Base-by-base conservation (phyloP, 2,113 vertebrate species). In the Ardeotis arabs region DNA sequence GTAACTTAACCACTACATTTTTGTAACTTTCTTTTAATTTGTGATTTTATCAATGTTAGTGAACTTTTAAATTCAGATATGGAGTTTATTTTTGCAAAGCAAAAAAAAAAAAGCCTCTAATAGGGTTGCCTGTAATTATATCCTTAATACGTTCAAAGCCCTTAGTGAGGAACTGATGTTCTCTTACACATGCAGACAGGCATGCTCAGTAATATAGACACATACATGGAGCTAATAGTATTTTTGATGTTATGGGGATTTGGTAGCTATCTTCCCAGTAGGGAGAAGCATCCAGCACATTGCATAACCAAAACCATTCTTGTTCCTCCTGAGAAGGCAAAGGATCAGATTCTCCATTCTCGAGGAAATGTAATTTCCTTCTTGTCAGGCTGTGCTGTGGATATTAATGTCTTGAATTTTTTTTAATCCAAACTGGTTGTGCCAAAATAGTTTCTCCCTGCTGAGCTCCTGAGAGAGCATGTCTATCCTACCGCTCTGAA, bases 11-110 rank as follows among this genome's bases (percentile, higher is more conserved):
- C 49, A 62, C 58, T 66, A 66, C 49, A 69, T 90, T 94, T 92
- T 95, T 85, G 69, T 88, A 88, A 92, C 50, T 91, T 58, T 28
- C 64, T 88, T 93, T 60, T 86, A 85, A 92, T 93, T 94, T 10
- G 3, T 77, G 70, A 76, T 90, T 35, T 25, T 90, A 69, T 69
- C 67, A 41, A 58, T 5, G 5, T 9, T 47, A 37, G 53, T 15
- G 39, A 90, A 67, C 15, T 78, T 95, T 59, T 72, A 9, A 91
- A 78, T 82, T 56, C 84, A 93, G 56, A 89, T 82, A 18, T 87
- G 64, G 41, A 87, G 28, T 84, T 82, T 84, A 81, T 56, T 96
- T 93, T 84, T 84, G 31, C 47, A 87, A 68, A 84, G 15, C 2
- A 33, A 62, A 53, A 75, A 50, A 78, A 53, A 77, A 14, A 37